phyloP scores from a whole-genome alignment of 2,113 vertebrate genomes.

The Lampris incognitus region DNA sequence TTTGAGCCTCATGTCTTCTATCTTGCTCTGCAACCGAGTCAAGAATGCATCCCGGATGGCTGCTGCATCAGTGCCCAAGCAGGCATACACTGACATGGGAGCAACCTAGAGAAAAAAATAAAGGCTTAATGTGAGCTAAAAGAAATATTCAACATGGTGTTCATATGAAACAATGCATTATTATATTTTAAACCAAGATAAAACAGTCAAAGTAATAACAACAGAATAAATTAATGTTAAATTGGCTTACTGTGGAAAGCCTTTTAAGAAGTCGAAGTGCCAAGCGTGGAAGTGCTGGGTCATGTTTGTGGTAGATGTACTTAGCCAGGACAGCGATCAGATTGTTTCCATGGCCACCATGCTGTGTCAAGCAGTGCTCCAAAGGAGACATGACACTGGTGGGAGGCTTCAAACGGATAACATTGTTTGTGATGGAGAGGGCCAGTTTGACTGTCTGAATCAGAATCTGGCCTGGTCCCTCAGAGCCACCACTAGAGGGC shows the following conservation, averaged over 20 bases:
- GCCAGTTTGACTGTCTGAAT: constrained; percentile 97
- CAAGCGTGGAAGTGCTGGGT: constrained; percentile 93
- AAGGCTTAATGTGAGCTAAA: not conserved
- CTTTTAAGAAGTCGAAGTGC: constrained; percentile 97
- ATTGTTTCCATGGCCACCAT: constrained; percentile 94
- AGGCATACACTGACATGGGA: constrained; percentile 98
- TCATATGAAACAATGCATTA: not conserved
- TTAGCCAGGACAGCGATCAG: constrained; percentile 97
- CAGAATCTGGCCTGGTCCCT: constrained; percentile 94
- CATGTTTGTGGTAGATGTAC: constrained; percentile 98
- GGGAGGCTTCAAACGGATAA: constrained; percentile 93
- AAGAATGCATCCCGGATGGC: constrained; percentile 97
- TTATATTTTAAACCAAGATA: rapidly evolving
- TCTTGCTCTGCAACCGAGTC: constrained; percentile 91
- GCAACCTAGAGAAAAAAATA: constrained; percentile 84
- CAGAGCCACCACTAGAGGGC: constrained; percentile 84
- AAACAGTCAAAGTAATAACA: not conserved
- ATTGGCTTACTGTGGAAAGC: constrained; percentile 88
- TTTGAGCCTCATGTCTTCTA: constrained; percentile 97
- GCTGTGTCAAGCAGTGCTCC: constrained; percentile 96
- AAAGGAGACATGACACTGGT: constrained; percentile 90
- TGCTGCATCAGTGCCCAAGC: constrained; percentile 92
- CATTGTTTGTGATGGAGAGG: constrained; percentile 96
- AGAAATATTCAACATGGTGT: no score
- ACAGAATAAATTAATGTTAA: not conserved